Conservation (phyloP, 2,888 invertebrate species). For the Podabrus alpinus region DNA sequence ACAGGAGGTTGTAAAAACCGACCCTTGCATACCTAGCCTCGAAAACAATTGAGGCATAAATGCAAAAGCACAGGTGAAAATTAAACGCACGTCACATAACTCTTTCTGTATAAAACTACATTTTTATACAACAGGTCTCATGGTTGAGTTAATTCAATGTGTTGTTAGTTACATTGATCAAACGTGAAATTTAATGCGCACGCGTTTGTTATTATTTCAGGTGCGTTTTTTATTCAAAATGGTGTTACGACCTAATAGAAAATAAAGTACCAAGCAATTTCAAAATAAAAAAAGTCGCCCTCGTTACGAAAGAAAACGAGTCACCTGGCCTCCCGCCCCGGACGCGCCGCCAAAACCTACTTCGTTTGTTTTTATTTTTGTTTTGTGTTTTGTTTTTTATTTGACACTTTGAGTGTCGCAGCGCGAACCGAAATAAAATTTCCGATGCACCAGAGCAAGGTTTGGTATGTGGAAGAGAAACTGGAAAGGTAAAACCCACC, state of each 20-base stretch:
- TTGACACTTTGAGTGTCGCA: neutral
- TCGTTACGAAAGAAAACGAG: neutral
- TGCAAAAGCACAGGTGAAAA: slow-evolving; percentile 7
- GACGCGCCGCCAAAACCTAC: neutral
- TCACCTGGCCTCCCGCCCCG: neutral
- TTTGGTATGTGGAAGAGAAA: slow-evolving; percentile 1
- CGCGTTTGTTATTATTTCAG: slow-evolving; percentile 34
- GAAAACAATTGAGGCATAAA: slow-evolving; percentile 18
- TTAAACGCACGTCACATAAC: slow-evolving; percentile 26
- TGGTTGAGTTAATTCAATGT: slow-evolving; percentile 26
- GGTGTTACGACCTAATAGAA: neutral
- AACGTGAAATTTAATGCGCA: slow-evolving; percentile 44
- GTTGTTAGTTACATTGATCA: slow-evolving; percentile 47
- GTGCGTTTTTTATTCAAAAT: neutral
- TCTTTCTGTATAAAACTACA: slow-evolving; percentile 19
- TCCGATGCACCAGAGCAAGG: neutral
- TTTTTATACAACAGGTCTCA: slow-evolving; percentile 28
- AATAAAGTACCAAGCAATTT: neutral
- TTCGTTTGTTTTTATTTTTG: neutral
- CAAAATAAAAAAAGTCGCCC: neutral
- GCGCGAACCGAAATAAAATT: neutral
- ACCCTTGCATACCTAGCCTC: slow-evolving; percentile 32
- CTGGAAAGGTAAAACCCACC: slow-evolving; percentile 23
- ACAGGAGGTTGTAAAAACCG: slow-evolving; percentile 12
- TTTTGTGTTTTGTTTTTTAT: neutral